phyloP scores from a whole-genome alignment of 2,113 vertebrate genomes.

The Caranx melampygus region DNA sequence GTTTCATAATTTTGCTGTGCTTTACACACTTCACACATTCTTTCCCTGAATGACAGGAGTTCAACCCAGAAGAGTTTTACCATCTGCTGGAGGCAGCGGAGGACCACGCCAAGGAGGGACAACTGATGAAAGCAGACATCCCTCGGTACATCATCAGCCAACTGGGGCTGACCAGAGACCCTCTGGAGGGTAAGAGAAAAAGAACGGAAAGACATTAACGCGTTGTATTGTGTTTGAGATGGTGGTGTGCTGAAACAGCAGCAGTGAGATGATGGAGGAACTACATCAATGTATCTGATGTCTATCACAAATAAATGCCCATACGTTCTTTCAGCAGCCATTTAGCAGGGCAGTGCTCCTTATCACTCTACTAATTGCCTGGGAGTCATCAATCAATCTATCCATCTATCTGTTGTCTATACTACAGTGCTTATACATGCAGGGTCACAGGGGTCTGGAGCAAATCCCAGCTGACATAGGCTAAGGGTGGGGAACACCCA shows the following conservation, averaged over 20 bases:
- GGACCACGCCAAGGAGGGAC: slow-evolving; percentile 98
- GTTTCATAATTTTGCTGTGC: background rate
- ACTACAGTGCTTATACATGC: no score
- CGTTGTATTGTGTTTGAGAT: background rate
- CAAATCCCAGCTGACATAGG: no score
- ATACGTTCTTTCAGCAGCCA: no score
- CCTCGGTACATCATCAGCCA: slow-evolving; percentile 98
- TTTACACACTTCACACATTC: background rate
- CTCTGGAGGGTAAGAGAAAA: slow-evolving; percentile 90
- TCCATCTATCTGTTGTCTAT: no score
- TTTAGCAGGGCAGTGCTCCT: no score
- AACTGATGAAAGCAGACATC: slow-evolving; percentile 98
- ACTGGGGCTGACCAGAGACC: slow-evolving; percentile 96
- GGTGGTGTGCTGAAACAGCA: background rate
- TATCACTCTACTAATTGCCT: no score
- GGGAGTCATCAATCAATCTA: no score
- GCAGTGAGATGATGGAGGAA: no score
- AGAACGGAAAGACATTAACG: background rate
- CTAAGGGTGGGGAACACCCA: no score
- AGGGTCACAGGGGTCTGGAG: no score
- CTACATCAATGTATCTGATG: no score
- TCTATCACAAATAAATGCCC: no score
- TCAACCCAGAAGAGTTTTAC: slow-evolving; percentile 99
- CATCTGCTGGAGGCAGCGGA: slow-evolving; percentile 98
- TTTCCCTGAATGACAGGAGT: slow-evolving; percentile 85